A percentile compares a stretch with the other conserved stretches of the same genome.
phyloP scores from a whole-genome alignment of 2,113 vertebrate genomes.

The Hemiscyllium ocellatum region DNA sequence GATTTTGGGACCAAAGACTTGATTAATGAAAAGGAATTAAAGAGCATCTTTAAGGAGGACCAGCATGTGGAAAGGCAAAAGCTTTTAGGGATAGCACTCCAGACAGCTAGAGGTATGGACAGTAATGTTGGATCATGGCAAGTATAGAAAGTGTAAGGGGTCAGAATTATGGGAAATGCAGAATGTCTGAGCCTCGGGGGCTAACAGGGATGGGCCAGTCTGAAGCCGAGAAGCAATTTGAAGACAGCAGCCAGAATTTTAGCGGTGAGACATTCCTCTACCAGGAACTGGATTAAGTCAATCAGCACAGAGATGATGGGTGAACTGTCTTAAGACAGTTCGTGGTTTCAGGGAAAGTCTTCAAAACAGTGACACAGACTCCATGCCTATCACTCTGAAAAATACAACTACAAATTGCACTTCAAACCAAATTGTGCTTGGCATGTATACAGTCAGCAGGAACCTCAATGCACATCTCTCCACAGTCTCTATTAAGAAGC shows the following conservation, averaged over 20 bases:
- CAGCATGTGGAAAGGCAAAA: too few species aligned
- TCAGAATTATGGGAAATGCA: background rate
- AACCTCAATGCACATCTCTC: background rate
- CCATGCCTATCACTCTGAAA: background rate
- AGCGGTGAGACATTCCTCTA: too few species aligned
- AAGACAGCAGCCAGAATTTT: background rate
- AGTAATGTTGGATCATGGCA: background rate
- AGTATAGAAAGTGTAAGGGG: background rate
- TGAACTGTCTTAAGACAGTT: background rate
- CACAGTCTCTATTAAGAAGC: background rate
- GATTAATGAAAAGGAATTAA: background rate
- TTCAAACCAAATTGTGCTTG: background rate
- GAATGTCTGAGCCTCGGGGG: background rate
- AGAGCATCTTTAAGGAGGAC: background rate
- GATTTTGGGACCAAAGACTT: background rate
- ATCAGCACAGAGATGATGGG: background rate
- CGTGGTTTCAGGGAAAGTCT: background rate
- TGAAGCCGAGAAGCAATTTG: background rate
- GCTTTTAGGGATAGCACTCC: background rate
- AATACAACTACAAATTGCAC: slow-evolving; percentile 3
- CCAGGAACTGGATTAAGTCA: background rate
- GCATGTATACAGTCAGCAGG: background rate
- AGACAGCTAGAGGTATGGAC: too few species aligned
- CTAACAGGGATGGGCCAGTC: background rate
- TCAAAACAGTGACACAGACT: background rate